Evolutionary conservation across 2,888 invertebrate species (phyloP), one percentile per base, ranked within the genome.

Genomic region (Aspidapion aeneum): DNA sequence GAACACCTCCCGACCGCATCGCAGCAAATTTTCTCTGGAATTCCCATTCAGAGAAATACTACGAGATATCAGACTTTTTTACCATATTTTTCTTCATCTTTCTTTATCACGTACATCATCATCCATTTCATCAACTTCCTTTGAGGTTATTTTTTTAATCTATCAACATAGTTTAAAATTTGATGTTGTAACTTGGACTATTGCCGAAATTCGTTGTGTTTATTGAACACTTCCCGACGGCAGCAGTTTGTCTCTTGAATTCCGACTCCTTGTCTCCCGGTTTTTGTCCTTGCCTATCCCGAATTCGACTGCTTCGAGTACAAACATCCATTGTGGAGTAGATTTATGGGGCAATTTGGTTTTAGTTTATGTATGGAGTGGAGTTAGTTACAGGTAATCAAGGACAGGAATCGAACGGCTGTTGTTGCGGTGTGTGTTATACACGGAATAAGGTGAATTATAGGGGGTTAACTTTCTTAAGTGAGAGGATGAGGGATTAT

Each of bases 341-440:
- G 67, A 67, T 67, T 67, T 67, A 67, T 67, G 63, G 67, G 58
- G 64, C 67, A 67, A 67, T 67, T 67, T 67, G 65, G 64, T 65
- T 63, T 65, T 65, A 63, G 67, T 67, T 67, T 67, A 63, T 65
- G 67, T 63, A 65, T 12, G 35, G 35, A 35, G 57, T 17, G 65
- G 64, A 65, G 63, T 65, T 58, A 65, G 67, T 64, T 67, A 67
- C 67, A 67, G 67, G 67, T 67, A 67, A 67, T 67, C 65, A 67
- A 64, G 67, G 60, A 66, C 57, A 59, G 54, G 59, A 57, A 64
- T 62, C 63, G 63, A 63, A 64, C 58, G 17, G 58, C 12, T 60
- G 63, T 56, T 63, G 58, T 61, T 63, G 58, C 56, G 63, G 55
- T 54, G 52, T 63, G 66, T 66, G 48, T 66, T 66, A 52, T 19